phyloP scores from a whole-genome alignment of 2,888 invertebrate species.

The Coecobrya sp. region DNA sequence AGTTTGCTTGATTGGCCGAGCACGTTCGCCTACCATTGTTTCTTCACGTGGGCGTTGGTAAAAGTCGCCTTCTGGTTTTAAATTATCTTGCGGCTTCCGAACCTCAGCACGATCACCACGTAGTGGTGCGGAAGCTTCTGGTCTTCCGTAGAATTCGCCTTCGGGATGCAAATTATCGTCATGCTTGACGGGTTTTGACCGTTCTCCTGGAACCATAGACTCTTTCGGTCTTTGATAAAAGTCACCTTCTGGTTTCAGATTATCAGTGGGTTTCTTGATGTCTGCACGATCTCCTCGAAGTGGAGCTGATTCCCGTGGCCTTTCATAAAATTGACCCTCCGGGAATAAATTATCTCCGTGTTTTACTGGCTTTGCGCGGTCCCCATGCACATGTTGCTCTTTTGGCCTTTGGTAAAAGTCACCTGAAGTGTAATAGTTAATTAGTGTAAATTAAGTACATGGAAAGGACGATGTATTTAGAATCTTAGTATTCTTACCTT shows the following conservation, averaged over 20 bases:
- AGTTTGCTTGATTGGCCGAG: constrained; percentile 87
- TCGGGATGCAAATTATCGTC: constrained; percentile 90
- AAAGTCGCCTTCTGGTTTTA: constrained; percentile 90
- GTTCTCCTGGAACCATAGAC: constrained; percentile 88
- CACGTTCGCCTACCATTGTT: constrained; percentile 88
- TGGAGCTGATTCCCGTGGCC: constrained; percentile 13
- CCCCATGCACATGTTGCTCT: constrained; percentile 88
- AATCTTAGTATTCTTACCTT: background rate
- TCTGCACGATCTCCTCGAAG: constrained; percentile 35
- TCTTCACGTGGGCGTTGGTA: constrained; percentile 89
- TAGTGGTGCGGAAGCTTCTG: constrained; percentile 85
- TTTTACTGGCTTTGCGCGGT: constrained; percentile 87
- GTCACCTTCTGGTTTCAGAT: constrained; percentile 86
- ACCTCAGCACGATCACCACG: constrained; percentile 47
- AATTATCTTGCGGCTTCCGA: constrained; percentile 88
- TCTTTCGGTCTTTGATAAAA: constrained; percentile 86
- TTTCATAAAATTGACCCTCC: constrained; percentile 56
- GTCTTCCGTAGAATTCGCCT: constrained; percentile 10
- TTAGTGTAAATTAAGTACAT: too few species aligned
- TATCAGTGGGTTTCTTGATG: constrained; percentile 88
- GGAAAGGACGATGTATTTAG: too few species aligned
- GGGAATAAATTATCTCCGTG: constrained; percentile 90
- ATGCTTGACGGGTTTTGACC: constrained; percentile 88
- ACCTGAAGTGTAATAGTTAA: too few species aligned
- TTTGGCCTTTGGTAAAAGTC: constrained; percentile 87